Conservation (phyloP, 1,140 invertebrate species). For the Solenopsis fugax region DNA sequence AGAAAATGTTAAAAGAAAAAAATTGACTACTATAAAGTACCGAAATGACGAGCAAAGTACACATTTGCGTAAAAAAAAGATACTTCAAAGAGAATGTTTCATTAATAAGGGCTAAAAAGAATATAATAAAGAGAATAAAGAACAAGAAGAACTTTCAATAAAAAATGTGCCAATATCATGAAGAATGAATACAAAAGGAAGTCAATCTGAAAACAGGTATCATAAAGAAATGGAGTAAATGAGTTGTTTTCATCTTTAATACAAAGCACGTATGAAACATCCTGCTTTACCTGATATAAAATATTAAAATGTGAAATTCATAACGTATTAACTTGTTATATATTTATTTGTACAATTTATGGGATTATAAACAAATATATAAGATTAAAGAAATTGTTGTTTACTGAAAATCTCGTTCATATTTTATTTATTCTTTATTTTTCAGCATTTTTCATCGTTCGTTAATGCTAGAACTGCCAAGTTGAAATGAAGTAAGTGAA, state of each 20-base stretch:
- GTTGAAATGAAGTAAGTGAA: constrained; percentile 18
- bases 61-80: constrained; percentile 26
- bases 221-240: constrained; percentile 3
- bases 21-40: constrained; percentile 28
- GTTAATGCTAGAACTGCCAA: neutral
- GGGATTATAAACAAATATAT: neutral
- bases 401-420: constrained; percentile 1
- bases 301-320: neutral
- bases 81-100: constrained; percentile 44
- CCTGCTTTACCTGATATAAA: neutral
- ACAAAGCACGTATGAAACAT: constrained; percentile 2
- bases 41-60: constrained; percentile 16
- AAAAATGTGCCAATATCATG: constrained; percentile 27
- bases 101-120: constrained; percentile 37
- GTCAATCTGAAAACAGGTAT: constrained; percentile 27
- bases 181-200: constrained; percentile 27
- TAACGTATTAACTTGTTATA: neutral
- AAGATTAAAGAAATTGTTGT: neutral
- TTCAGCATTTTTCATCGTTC: neutral
- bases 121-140: constrained; percentile 16
- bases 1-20: neutral
- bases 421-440: constrained; percentile 12
- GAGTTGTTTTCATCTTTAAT: constrained; percentile 30
- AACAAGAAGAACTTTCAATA: constrained; percentile 21
- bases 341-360: neutral